A percentile compares a stretch with the other conserved stretches of the same genome.
Conservation (phyloP, 92 coral and sea anemone species). For the Anthopleura xanthogrammica region DNA sequence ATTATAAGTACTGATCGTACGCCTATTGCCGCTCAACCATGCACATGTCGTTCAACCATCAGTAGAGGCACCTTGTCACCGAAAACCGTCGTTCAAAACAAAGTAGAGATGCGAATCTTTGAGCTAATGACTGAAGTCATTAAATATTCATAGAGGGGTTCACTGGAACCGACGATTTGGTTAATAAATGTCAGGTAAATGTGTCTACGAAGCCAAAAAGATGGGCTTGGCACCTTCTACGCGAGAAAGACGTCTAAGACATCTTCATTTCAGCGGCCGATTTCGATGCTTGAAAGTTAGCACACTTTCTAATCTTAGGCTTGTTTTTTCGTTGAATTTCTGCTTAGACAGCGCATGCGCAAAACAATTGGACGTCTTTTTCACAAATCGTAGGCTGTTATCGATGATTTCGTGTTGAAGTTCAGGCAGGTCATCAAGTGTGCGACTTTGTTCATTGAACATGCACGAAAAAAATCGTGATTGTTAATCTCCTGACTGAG, state of each 20-base stretch:
- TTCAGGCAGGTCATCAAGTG: slow-evolving; percentile 27
- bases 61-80: slow-evolving; percentile 29
- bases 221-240: neutral
- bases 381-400: slow-evolving; percentile 13
- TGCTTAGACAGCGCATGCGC: slow-evolving; percentile 86
- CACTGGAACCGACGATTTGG: slow-evolving; percentile 37
- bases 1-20: slow-evolving; percentile 23
- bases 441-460: slow-evolving; percentile 33
- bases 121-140: slow-evolving; percentile 52
- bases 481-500: slow-evolving; percentile 19
- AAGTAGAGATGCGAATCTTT: slow-evolving; percentile 41
- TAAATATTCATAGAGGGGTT: slow-evolving; percentile 64
- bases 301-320: slow-evolving; percentile 5
- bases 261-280: slow-evolving; percentile 17
- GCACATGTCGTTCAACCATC: slow-evolving; percentile 18
- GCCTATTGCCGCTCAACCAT: slow-evolving; percentile 36
- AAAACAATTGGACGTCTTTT: slow-evolving; percentile 25
- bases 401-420: slow-evolving; percentile 16
- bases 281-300: slow-evolving; percentile 22
- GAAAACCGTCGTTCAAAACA: slow-evolving; percentile 38
- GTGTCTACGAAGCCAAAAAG: slow-evolving; percentile 21
- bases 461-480: slow-evolving; percentile 30
- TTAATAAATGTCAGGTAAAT: slow-evolving; percentile 13
- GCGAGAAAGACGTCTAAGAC: slow-evolving; percentile 19
- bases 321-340: slow-evolving; percentile 49